Base-by-base conservation (phyloP, 2,797 vertebrate species). In the Halcyon leucocephala region DNA sequence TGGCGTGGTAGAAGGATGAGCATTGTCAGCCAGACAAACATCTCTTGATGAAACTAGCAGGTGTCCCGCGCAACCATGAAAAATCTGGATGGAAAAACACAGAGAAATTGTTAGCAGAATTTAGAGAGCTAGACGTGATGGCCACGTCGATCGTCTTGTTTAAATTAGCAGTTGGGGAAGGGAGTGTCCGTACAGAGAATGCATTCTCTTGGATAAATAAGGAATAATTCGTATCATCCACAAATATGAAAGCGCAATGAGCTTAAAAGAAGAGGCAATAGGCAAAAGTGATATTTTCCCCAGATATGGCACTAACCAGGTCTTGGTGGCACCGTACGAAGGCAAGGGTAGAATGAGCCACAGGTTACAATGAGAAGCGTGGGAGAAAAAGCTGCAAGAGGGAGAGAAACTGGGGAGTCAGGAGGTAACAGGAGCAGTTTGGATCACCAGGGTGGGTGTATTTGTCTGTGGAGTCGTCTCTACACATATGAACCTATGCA, bases 161-260 rank as follows among this genome's bases (percentile, higher is more conserved):
- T 35, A 21, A 82, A 93, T 90, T 67, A 90, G 73, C 35, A 86
- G 16, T 33, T 80, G 62, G 41, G 46, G 42, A 77, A 64, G 51
- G 48, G 46, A 61, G 77, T 65, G 58, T 65, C 81, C 5, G 2
- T 20, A n/a, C 52, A 14, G n/a, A 48, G 42, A 31, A 55, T 2
- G 31, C 6, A 25, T 35, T n/a, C 29, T 48, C 28, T 42, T 1
- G 13, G 57, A 64, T 22, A 42, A 82, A 49, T 26, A 37, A n/a
- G 22, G 48, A 62, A 15, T 29, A 26, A 19, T 17, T 39, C 3
- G 0, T 33, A 28, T 18, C 31, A 28, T 10, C 29, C 28, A 33
- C 41, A 54, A 28, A 2, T 1, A 8, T 0, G 6, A 62, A 58
- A 66, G 13, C 6, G 12, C 31, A 57, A 57, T 19, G 25, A 48